Percentiles rank a stretch among this genome's conserved stretches.
Evolutionary conservation across 1,140 invertebrate species (phyloP).

Genomic region (Galendromus occidentalis): DNA sequence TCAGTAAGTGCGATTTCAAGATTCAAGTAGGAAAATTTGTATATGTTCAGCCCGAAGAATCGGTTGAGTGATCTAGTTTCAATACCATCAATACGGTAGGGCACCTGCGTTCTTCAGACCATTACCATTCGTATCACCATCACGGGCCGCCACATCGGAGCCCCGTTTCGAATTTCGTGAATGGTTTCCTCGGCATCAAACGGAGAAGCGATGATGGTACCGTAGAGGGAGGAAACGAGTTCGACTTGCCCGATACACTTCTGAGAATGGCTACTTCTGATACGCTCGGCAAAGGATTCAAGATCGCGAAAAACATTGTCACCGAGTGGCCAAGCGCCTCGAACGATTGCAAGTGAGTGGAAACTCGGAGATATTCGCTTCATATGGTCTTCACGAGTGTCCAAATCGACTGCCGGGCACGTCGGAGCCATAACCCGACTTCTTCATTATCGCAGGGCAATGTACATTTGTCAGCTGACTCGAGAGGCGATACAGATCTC

Average conservation of each 20-base stretch:
- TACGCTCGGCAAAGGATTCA: background rate
- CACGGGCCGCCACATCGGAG: background rate
- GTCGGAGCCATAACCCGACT: too few relatives aligned
- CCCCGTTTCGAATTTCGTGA: background rate
- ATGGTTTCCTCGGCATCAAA: conserved; percentile 1
- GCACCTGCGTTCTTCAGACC: background rate
- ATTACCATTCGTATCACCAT: conserved; percentile 9
- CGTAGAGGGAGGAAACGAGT: background rate
- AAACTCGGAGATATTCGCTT: background rate
- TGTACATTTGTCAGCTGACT: conserved; percentile 5
- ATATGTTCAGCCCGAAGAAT: too few relatives aligned
- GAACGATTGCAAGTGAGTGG: background rate
- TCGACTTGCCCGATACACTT: background rate
- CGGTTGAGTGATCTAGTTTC: background rate
- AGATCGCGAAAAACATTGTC: conserved; percentile 5
- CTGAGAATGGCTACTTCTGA: background rate
- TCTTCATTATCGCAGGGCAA: background rate
- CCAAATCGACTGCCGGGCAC: too few relatives aligned
- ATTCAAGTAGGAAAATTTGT: background rate
- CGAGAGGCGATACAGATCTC: background rate
- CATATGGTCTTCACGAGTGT: too few relatives aligned
- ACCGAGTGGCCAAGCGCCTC: background rate
- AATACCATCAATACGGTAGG: background rate
- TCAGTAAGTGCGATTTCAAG: background rate
- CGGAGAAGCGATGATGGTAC: background rate